Percentiles rank a stretch among this genome's conserved stretches.
phyloP scores from a whole-genome alignment of 2,113 vertebrate species.

The Lasiurus borealis region DNA sequence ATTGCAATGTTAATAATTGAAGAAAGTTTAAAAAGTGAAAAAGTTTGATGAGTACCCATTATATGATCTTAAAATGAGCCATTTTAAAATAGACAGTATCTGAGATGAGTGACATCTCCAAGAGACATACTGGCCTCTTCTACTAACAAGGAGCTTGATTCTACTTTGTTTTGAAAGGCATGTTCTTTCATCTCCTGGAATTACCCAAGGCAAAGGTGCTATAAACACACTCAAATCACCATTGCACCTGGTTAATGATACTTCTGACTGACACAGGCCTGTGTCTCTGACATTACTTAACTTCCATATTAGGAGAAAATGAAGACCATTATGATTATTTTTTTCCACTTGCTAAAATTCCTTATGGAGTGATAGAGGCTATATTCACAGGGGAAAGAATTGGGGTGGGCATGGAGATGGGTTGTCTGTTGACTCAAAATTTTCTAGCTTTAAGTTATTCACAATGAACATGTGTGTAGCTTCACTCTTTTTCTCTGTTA shows the following conservation, averaged over 20 bases:
- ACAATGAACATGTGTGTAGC: neutral
- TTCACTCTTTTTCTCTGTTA: neutral
- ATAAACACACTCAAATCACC: conserved; percentile 35
- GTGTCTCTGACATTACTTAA: neutral
- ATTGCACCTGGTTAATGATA: neutral
- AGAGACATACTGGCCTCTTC: neutral
- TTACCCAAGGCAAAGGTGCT: neutral
- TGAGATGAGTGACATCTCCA: conserved; percentile 30
- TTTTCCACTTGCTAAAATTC: neutral
- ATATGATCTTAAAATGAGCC: neutral
- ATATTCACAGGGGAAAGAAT: neutral
- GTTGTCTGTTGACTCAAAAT: neutral
- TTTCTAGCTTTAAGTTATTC: neutral
- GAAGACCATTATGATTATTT: conserved; percentile 9
- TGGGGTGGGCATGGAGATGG: accelerated
- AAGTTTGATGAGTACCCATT: neutral
- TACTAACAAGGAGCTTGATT: conserved; percentile 67
- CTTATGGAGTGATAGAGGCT: neutral
- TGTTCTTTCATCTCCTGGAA: conserved; percentile 51
- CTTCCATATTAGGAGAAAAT: conserved; percentile 30
- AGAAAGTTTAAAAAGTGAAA: neutral
- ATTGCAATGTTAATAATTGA: neutral
- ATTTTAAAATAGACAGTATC: neutral
- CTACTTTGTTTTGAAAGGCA: conserved; percentile 51
- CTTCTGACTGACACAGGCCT: neutral